Conservation (phyloP, 2,113 vertebrate genomes). For the Callospermophilus lateralis region DNA sequence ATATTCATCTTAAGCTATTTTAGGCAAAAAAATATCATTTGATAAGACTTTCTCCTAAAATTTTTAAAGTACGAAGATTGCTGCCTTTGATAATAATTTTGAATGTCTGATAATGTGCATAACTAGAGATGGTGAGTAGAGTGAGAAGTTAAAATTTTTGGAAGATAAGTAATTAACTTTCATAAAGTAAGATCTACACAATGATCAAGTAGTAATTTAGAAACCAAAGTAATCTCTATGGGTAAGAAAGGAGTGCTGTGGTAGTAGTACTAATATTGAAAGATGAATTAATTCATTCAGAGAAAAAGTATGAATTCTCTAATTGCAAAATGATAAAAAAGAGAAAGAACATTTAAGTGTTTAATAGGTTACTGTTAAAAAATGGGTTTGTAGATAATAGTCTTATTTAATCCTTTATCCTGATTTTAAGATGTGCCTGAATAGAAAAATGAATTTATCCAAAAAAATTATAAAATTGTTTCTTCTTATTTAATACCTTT, state of each 20-base stretch:
- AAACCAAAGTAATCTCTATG: constrained; percentile 26
- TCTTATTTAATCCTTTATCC: constrained; percentile 40
- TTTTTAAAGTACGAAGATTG: constrained; percentile 49
- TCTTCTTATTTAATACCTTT: constrained; percentile 32
- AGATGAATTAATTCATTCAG: constrained; percentile 57
- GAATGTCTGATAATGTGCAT: constrained; percentile 29
- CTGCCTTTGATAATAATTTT: constrained; percentile 47
- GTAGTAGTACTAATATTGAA: constrained; percentile 39
- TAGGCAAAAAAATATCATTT: constrained; percentile 57
- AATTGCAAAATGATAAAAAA: constrained; percentile 54
- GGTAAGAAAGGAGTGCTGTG: neutral
- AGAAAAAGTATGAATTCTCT: constrained; percentile 28
- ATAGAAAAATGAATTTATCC: constrained; percentile 15
- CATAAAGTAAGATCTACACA: constrained; percentile 28
- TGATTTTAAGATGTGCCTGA: constrained; percentile 51
- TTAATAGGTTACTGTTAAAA: constrained; percentile 42
- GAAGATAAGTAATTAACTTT: constrained; percentile 16
- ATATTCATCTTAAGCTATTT: constrained; percentile 61
- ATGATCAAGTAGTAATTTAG: constrained; percentile 38
- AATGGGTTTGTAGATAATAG: constrained; percentile 9
- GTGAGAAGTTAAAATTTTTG: constrained; percentile 26
- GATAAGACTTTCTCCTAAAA: constrained; percentile 37
- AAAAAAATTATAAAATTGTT: neutral
- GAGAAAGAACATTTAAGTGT: neutral
- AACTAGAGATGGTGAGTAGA: neutral